Evolutionary conservation across 2,888 invertebrate genomes (phyloP).

Genomic region (Ectemnius lituratus): DNA sequence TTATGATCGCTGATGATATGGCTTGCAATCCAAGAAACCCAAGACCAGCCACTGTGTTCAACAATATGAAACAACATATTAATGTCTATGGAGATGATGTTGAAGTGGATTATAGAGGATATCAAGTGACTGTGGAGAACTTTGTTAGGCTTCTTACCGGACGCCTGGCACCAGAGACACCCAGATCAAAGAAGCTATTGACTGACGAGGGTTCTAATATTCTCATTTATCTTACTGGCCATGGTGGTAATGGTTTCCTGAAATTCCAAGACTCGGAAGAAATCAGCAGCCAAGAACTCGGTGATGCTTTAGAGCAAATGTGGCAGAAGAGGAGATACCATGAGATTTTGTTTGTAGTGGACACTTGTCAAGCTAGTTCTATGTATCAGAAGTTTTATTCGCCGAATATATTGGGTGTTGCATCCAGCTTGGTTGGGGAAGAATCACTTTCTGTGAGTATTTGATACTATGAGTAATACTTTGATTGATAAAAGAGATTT

Average conservation of each 20-base stretch:
- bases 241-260: slow-evolving; percentile 99
- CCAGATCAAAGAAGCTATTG: slow-evolving; percentile 94
- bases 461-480: background rate
- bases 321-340: slow-evolving; percentile 99
- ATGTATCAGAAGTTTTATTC: slow-evolving; percentile 99
- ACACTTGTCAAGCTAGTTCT: slow-evolving; percentile 99
- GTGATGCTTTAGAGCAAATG: slow-evolving; percentile 99
- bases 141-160: slow-evolving; percentile 98
- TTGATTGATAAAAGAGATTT: background rate
- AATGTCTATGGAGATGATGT: slow-evolving; percentile 99
- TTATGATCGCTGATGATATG: slow-evolving; percentile 99
- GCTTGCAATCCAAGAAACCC: slow-evolving; percentile 99
- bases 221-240: slow-evolving; percentile 96
- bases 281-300: slow-evolving; percentile 98
- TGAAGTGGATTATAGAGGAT: slow-evolving; percentile 98
- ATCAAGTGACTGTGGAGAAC: slow-evolving; percentile 97
- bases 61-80: slow-evolving; percentile 98
- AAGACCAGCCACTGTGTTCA: slow-evolving; percentile 97
- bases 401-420: slow-evolving; percentile 97
- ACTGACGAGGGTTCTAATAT: slow-evolving; percentile 99
- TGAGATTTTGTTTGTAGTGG: slow-evolving; percentile 98
- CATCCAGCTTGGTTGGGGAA: slow-evolving; percentile 98
- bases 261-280: slow-evolving; percentile 99
- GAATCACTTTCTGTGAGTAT: slow-evolving; percentile 94
- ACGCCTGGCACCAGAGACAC: slow-evolving; percentile 93